These are phyloP conservation scores for Polia nebulosa DNA, from an alignment of 2,888 invertebrate genomes.

Conservation along the genomic window DNA sequence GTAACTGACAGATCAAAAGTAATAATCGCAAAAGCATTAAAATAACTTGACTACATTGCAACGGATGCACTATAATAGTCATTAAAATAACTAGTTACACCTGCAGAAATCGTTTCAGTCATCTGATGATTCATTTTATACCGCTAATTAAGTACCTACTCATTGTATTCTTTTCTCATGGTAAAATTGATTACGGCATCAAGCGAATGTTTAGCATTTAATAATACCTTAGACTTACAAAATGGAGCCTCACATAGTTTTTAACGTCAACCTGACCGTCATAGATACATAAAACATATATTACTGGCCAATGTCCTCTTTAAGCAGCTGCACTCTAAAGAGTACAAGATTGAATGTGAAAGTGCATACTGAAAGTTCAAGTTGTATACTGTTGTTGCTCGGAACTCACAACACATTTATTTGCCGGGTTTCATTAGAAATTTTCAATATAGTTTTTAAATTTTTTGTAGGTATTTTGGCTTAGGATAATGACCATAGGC, in stretches of 20 bases:
- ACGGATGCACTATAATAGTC: conserved; percentile 22
- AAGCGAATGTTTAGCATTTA: conserved; percentile 2
- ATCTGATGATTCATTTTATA: conserved; percentile 54
- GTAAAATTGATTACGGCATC: conserved; percentile 25
- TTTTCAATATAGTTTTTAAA: background rate
- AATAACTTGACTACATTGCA: background rate
- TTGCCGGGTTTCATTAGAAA: conserved; percentile 11
- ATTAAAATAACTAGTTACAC: conserved; percentile 31
- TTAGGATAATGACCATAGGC: background rate
- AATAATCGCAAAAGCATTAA: background rate
- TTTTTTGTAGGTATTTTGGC: background rate
- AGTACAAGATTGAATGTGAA: conserved; percentile 33
- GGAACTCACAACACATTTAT: conserved; percentile 14
- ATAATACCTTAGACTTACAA: too few species aligned
- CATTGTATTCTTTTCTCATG: conserved; percentile 33
- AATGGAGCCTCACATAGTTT: background rate
- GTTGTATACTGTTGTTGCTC: conserved; percentile 5
- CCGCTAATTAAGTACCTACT: conserved; percentile 43
- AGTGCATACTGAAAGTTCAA: conserved; percentile 34
- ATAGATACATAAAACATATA: background rate
- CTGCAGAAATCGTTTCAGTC: conserved; percentile 36
- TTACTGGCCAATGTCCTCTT: background rate
- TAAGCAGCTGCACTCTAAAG: conserved; percentile 12
- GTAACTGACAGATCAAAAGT: too few species aligned
- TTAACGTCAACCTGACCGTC: background rate